Conservation (phyloP, 30 jellyfish, hydroid and myxozoan genomes). For the Aurelia aurita region DNA sequence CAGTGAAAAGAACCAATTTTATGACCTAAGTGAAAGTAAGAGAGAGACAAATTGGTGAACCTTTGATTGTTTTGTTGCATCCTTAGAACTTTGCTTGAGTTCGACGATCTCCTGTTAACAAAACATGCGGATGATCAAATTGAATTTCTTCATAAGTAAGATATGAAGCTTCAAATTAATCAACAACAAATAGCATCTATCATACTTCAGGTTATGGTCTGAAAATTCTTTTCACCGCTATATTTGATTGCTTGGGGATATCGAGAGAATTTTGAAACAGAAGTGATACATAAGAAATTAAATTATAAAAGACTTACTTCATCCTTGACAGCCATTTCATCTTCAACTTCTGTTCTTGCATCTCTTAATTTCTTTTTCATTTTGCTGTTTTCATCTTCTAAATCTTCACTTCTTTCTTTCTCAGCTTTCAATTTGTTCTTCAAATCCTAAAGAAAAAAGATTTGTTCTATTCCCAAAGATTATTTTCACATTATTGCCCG, state of each 20-base stretch:
- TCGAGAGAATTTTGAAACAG: too few species aligned
- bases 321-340: conserved; percentile 35
- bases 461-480: too few species aligned
- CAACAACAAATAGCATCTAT: too few species aligned
- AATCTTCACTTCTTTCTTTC: conserved; percentile 45
- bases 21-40: too few species aligned
- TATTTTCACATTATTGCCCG: too few species aligned
- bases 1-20: too few species aligned
- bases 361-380: conserved; percentile 60
- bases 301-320: conserved; percentile 19
- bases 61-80: conserved; percentile 44
- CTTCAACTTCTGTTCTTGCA: conserved; percentile 57
- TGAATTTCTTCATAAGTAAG: background rate
- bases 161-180: too few species aligned
- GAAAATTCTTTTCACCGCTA: too few species aligned
- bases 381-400: conserved; percentile 46
- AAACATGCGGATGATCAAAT: background rate
- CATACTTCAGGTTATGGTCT: too few species aligned
- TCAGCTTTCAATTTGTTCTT: conserved; percentile 52
- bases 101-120: conserved; percentile 31
- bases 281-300: too few species aligned
- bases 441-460: conserved; percentile 9
- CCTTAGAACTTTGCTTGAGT: conserved; percentile 33
- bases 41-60: background rate
- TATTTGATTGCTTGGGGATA: too few species aligned